Conservation (phyloP, 2,797 vertebrate species). For the Muraenolepis orangiensis region DNA sequence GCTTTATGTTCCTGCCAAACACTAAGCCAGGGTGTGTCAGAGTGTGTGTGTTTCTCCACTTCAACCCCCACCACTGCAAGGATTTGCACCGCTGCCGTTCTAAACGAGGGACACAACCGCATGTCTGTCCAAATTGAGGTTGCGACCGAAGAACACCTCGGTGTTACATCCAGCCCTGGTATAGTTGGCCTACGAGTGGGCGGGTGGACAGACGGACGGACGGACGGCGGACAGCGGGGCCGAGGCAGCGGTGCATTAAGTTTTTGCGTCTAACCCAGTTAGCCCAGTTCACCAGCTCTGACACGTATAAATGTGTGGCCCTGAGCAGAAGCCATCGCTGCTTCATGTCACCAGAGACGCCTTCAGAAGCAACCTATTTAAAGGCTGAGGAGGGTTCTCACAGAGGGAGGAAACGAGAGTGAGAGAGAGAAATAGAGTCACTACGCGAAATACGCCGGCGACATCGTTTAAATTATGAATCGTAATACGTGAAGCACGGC, state of each 20-base stretch:
- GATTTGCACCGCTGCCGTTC: not conserved
- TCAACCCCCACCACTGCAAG: not conserved
- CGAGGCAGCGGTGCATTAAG: slow-evolving; percentile 67
- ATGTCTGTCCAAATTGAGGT: slow-evolving; percentile 69
- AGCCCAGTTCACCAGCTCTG: slow-evolving; percentile 55
- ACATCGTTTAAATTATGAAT: not conserved
- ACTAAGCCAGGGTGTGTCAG: not conserved
- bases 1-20: not conserved
- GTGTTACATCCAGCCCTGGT: slow-evolving; percentile 4
- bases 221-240: slow-evolving; percentile 2
- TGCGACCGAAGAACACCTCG: slow-evolving; percentile 48
- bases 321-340: slow-evolving; percentile 56
- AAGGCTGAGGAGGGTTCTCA: slow-evolving; percentile 37
- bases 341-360: slow-evolving; percentile 49
- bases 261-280: slow-evolving; percentile 59
- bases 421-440: not conserved
- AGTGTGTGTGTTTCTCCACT: not conserved
- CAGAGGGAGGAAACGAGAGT: slow-evolving; percentile 5
- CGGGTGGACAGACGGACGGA: slow-evolving; percentile 59
- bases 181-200: not conserved
- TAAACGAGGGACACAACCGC: slow-evolving; percentile 43
- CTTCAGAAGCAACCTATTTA: slow-evolving; percentile 33
- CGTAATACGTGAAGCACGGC: not conserved
- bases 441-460: not conserved
- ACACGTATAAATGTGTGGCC: slow-evolving; percentile 70